Evolutionary conservation across 2,888 invertebrate genomes (phyloP).

Genomic region (Cheilosia scutellata): DNA sequence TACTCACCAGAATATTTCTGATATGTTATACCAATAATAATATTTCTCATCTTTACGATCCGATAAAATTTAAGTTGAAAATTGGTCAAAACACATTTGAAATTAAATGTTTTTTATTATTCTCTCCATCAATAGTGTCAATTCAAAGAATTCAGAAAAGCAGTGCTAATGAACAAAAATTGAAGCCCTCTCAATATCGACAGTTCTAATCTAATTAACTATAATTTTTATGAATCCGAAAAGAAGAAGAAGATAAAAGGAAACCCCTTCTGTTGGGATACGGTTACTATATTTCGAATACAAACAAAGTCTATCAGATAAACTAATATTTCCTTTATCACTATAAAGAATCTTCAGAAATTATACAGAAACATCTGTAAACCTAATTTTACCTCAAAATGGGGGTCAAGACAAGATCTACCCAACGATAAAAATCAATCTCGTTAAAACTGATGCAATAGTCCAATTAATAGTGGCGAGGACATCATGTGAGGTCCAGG

Average conservation of each 20-base stretch:
- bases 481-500: slow-evolving; percentile 70
- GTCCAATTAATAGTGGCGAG: slow-evolving; percentile 69
- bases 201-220: slow-evolving; percentile 39
- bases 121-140: too few relatives aligned
- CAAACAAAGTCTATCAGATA: slow-evolving; percentile 47
- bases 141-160: neutral
- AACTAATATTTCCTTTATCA: slow-evolving; percentile 60
- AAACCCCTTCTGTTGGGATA: slow-evolving; percentile 27
- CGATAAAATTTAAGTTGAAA: too few relatives aligned
- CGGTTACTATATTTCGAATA: slow-evolving; percentile 7
- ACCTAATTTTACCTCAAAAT: slow-evolving; percentile 81
- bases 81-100: too few relatives aligned
- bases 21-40: too few relatives aligned
- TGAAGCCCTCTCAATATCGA: slow-evolving; percentile 37
- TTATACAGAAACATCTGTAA: slow-evolving; percentile 79
- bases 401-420: slow-evolving; percentile 67
- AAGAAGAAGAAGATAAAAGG: neutral
- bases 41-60: too few relatives aligned
- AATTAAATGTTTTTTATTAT: too few relatives aligned
- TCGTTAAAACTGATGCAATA: slow-evolving; percentile 73
- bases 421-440: slow-evolving; percentile 65
- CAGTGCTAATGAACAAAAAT: slow-evolving; percentile 16
- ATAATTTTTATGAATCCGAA: neutral
- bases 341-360: slow-evolving; percentile 29
- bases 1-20: too few relatives aligned